Evolutionary conservation across 2,113 vertebrate genomes (phyloP).

Genomic region (Phoxinus phoxinus): DNA sequence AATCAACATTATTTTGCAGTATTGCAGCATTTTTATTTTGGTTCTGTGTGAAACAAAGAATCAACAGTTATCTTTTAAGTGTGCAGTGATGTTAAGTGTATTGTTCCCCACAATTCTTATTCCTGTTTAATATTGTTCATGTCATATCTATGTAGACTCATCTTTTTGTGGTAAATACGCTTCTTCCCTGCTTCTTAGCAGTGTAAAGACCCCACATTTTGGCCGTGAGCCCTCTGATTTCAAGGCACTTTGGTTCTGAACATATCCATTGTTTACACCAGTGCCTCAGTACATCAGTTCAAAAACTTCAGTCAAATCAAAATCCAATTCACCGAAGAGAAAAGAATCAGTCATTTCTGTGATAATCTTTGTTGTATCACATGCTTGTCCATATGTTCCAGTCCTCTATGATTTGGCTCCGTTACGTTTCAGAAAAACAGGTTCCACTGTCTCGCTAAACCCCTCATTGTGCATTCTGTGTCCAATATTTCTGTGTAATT

Average conservation of each 20-base stretch:
- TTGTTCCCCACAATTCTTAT: neutral
- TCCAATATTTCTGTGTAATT: constrained; percentile 50
- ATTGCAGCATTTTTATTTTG: neutral
- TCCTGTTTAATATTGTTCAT: neutral
- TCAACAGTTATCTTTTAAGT: neutral
- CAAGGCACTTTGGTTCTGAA: neutral
- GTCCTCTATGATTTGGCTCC: neutral
- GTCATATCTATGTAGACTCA: neutral
- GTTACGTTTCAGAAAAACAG: constrained; percentile 9
- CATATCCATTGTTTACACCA: neutral
- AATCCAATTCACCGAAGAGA: constrained; percentile 1
- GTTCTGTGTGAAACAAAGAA: neutral
- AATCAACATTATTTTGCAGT: neutral
- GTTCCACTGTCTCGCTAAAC: neutral
- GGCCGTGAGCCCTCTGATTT: neutral
- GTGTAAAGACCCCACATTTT: neutral
- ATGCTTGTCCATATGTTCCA: neutral
- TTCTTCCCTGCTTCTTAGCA: neutral
- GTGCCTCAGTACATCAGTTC: neutral
- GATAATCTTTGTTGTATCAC: constrained; percentile 39
- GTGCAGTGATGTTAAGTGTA: neutral
- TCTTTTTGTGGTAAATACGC: too few relatives aligned
- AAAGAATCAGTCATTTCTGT: neutral
- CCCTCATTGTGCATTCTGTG: constrained; percentile 31
- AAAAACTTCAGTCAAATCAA: neutral